Evolutionary conservation across 2,888 invertebrate genomes (phyloP).

Genomic region (Synergus japonicus): DNA sequence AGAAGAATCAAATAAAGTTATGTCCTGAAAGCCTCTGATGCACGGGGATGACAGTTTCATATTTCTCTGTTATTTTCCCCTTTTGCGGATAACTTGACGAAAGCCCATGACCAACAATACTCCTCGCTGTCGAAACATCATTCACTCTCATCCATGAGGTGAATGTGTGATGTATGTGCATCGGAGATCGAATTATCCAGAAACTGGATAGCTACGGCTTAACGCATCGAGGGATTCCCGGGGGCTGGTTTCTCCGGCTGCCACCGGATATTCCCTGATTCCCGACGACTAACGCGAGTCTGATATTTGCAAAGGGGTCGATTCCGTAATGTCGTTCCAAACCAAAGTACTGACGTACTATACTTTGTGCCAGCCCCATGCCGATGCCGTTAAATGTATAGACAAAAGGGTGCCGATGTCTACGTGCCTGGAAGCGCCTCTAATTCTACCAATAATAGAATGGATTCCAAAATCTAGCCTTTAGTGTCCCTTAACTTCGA

Average conservation of each 20-base stretch:
- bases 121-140: constrained; percentile 16
- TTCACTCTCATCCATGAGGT: constrained; percentile 19
- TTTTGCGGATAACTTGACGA: constrained; percentile 2
- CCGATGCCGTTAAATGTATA: constrained; percentile 66
- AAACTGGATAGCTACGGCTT: constrained; percentile 63
- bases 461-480: constrained; percentile 34
- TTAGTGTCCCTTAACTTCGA: constrained; percentile 11
- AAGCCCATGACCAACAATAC: constrained; percentile 1
- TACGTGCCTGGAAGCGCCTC: constrained; percentile 64
- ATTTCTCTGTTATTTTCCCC: constrained; percentile 5
- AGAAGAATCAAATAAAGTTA: neutral
- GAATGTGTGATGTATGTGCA: constrained; percentile 36
- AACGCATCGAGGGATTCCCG: constrained; percentile 55
- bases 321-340: constrained; percentile 52
- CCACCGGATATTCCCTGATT: constrained; percentile 70
- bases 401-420: constrained; percentile 67
- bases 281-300: constrained; percentile 69
- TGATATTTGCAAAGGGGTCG: constrained; percentile 71
- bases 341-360: constrained; percentile 55
- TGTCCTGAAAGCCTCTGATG: neutral
- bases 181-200: constrained; percentile 67
- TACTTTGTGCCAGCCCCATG: constrained; percentile 57
- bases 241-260: constrained; percentile 69
- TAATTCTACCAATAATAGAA: constrained; percentile 71
- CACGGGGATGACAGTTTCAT: constrained; percentile 14